These are phyloP conservation scores for Cerastoderma edule DNA, from an alignment of 2,888 invertebrate genomes.

Conservation along the genomic window DNA sequence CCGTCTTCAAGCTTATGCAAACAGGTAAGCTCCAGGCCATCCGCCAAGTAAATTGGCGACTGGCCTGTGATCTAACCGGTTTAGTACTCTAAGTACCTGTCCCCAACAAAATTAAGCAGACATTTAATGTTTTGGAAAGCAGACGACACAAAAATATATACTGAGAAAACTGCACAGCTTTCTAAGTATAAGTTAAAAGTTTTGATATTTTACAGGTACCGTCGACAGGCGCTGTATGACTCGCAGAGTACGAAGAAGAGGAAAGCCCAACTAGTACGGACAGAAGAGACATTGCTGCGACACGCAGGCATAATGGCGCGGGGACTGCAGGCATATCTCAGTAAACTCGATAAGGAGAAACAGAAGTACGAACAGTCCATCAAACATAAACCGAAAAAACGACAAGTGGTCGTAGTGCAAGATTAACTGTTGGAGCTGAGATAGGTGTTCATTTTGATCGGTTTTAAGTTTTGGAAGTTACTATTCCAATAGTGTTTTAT, in stretches of 20 bases:
- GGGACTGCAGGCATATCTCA: slow-evolving; percentile 34
- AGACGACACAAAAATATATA: background rate
- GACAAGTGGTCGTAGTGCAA: no score
- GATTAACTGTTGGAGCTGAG: no score
- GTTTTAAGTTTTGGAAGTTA: no score
- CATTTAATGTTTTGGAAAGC: background rate
- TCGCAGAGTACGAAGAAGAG: slow-evolving; percentile 21
- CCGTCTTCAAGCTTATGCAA: no score
- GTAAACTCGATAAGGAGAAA: slow-evolving; percentile 31
- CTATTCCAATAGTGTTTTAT: no score
- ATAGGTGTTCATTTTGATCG: no score
- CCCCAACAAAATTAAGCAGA: background rate
- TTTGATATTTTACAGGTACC: slow-evolving; percentile 28
- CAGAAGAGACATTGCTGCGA: slow-evolving; percentile 33
- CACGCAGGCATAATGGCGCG: slow-evolving; percentile 34
- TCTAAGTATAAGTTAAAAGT: background rate
- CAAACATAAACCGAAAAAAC: background rate
- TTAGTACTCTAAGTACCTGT: no score
- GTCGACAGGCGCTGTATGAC: slow-evolving; percentile 34
- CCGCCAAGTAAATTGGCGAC: no score
- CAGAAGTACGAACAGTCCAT: slow-evolving; percentile 18
- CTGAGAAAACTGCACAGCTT: background rate
- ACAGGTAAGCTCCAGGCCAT: no score
- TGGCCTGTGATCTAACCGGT: no score
- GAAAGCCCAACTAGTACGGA: slow-evolving; percentile 16